phyloP scores from a whole-genome alignment of 2,888 invertebrate species.

The Meteorus colon region DNA sequence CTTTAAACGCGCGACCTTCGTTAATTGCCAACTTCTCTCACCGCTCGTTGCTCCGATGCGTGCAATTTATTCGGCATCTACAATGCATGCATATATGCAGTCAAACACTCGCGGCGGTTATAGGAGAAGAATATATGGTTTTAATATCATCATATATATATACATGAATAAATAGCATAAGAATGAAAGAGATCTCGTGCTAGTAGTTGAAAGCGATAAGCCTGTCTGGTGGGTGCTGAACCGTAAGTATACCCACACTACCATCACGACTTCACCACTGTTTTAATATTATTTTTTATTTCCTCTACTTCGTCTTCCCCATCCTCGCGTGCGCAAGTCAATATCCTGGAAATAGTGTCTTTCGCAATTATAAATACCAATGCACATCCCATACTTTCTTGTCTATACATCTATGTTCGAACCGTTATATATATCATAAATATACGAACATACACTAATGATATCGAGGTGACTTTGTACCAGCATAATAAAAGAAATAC shows the following conservation, averaged over 20 bases:
- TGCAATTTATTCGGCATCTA: slow-evolving; percentile 40
- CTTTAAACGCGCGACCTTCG: slow-evolving; percentile 34
- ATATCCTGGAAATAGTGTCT: slow-evolving; percentile 36
- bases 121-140: background rate
- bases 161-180: slow-evolving; percentile 8
- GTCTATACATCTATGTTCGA: slow-evolving; percentile 9
- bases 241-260: slow-evolving; percentile 16
- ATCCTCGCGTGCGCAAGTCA: slow-evolving; percentile 33
- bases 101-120: background rate
- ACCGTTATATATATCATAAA: background rate
- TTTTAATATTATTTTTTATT: slow-evolving; percentile 27
- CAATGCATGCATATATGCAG: background rate
- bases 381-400: slow-evolving; percentile 24
- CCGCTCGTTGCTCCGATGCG: slow-evolving; percentile 34
- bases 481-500: slow-evolving; percentile 54
- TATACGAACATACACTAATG: background rate
- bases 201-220: slow-evolving; percentile 23
- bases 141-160: too few species aligned
- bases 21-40: slow-evolving; percentile 39
- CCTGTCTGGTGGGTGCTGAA: slow-evolving; percentile 35
- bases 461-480: slow-evolving; percentile 13
- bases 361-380: slow-evolving; percentile 36
- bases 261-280: slow-evolving; percentile 7
- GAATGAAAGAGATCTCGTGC: slow-evolving; percentile 11
- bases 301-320: background rate